Evolutionary conservation across 2,888 invertebrate species (phyloP).

Genomic region (Tipula unca): DNA sequence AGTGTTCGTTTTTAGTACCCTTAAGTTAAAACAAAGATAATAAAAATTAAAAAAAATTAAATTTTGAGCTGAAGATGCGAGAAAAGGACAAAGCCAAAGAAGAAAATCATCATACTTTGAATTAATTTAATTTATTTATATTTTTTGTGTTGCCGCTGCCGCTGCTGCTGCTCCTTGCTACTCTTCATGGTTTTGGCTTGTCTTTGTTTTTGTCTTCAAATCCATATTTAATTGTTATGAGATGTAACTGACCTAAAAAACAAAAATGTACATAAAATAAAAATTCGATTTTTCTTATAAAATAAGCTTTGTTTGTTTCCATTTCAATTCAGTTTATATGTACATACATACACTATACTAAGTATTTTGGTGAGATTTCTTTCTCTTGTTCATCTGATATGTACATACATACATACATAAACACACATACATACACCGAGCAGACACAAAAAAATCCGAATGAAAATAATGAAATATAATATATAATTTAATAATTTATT

Average conservation of each 20-base stretch:
- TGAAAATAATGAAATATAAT: background rate
- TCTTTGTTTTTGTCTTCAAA: background rate
- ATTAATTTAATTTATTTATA: conserved; percentile 8
- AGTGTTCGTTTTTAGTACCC: background rate
- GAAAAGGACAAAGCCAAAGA: background rate
- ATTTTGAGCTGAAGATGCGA: background rate
- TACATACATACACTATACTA: background rate
- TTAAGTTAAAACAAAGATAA: background rate
- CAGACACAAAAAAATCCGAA: background rate
- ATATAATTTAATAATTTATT: conserved; percentile 8
- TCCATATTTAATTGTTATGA: conserved; percentile 1
- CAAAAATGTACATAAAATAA: background rate
- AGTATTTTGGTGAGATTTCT: background rate
- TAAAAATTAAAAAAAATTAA: background rate
- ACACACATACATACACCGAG: background rate
- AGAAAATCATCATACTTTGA: background rate
- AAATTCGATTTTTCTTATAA: background rate
- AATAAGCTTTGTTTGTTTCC: background rate
- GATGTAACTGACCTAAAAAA: conserved; percentile 9
- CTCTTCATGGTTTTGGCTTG: background rate
- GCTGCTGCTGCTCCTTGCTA: background rate
- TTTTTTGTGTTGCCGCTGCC: background rate
- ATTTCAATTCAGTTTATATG: background rate
- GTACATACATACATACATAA: background rate
- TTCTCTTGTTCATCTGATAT: background rate